Evolutionary conservation across 2,113 vertebrate genomes (phyloP), one percentile per base, ranked within the genome.

Genomic region (Tachysurus vachellii): DNA sequence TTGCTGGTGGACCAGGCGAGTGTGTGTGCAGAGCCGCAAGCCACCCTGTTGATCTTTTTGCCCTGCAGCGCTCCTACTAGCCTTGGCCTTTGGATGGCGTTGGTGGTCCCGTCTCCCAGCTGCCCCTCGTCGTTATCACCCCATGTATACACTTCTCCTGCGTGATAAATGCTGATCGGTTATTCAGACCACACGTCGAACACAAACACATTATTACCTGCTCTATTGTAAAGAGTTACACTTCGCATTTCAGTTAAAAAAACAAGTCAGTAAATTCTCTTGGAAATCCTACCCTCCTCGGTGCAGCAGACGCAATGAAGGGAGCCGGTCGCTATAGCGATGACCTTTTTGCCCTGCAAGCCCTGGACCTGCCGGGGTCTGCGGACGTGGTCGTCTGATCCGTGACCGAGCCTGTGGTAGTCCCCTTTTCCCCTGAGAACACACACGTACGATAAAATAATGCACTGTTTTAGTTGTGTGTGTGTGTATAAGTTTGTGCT

Each of bases 281-380:
- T 2, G 11, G 56, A 59, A 3, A 7, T 71, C 94, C 17, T 96
- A 99, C 98, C 98, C 10, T 99, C 98, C 89, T 99, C 98, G 1
- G 98, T 98, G 95, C 98, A 99, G 93, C 98, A 99, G n/a, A 99
- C 98, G 42, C 98, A 99, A 92, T 99, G 98, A 90, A 99, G 94
- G 56, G 98, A 99, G 7, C 98, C 98, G 0, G 98, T 99, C 82
- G 98, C 98, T 23, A 99, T 98, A 73, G 98, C 98, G 47, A 98
- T 98, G 90, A 99, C 98, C 91, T 99, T 99, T 93, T 99, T 99
- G 81, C 98, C 98, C 91, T 99, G 98, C 2, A 99, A 94, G 1
- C 98, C 98, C 91, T 99, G 98, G 81, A 99, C 98, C 93, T 99
- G 98, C 83, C 97, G 94, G 36, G 98, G 98, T 88, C 98, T 93